Evolutionary conservation across 1,140 invertebrate species (phyloP).

Genomic region (Polypedilum pembai): DNA sequence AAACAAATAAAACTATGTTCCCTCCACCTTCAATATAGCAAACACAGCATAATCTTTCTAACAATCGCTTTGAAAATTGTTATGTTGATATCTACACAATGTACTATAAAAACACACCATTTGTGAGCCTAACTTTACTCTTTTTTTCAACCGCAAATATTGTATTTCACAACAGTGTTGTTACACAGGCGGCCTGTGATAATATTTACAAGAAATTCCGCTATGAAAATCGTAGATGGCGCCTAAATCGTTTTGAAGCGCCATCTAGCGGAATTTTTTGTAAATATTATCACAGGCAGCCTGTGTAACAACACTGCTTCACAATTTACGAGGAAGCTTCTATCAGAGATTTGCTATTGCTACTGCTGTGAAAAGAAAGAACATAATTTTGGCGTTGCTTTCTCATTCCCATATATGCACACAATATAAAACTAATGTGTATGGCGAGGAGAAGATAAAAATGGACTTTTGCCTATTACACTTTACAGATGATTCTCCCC

Average conservation of each 20-base stretch:
- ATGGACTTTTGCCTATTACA: not conserved
- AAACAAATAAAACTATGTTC: no score
- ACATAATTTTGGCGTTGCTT: conserved; percentile 12
- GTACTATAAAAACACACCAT: conserved; percentile 24
- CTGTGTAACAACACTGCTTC: no score
- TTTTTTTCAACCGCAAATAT: conserved; percentile 3
- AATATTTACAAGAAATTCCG: no score
- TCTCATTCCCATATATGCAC: not conserved
- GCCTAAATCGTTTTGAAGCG: no score
- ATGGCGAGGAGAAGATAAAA: not conserved
- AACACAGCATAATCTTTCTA: not conserved
- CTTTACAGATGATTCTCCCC: not conserved
- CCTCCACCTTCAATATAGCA: not conserved
- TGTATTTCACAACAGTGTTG: no score
- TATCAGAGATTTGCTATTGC: conserved; percentile 21
- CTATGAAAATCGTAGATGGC: no score
- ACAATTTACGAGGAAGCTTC: conserved; percentile 21
- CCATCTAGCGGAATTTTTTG: no score
- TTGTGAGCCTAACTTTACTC: not conserved
- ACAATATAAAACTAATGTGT: not conserved
- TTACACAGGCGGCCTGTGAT: no score
- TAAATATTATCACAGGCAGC: no score
- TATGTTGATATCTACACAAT: conserved; percentile 12
- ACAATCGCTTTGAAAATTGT: conserved; percentile 18
- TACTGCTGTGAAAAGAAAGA: not conserved